phyloP scores from a whole-genome alignment of 1,140 invertebrate genomes.

The Melitaea cinxia region DNA sequence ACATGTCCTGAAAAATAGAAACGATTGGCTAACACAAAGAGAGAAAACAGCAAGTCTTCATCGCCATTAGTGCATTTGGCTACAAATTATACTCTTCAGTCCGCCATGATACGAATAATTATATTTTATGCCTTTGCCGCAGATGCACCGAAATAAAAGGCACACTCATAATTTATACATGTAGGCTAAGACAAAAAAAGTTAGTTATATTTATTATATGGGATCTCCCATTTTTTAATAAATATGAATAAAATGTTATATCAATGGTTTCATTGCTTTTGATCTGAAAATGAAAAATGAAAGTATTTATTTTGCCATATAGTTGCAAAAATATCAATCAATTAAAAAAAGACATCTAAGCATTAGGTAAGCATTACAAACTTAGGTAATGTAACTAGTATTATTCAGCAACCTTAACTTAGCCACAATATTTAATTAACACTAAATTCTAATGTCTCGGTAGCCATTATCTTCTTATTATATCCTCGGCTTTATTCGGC shows the following conservation, averaged over 20 bases:
- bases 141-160: constrained; percentile 9
- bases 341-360: too few relatives aligned
- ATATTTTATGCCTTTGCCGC: neutral
- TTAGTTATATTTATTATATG: neutral
- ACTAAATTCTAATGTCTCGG: too few relatives aligned
- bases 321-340: too few relatives aligned
- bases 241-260: too few relatives aligned
- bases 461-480: too few relatives aligned
- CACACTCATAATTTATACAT: constrained; percentile 4
- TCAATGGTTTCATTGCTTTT: neutral
- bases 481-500: too few relatives aligned
- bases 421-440: too few relatives aligned
- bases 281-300: neutral
- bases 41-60: neutral
- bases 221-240: neutral
- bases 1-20: neutral
- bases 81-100: constrained; percentile 6
- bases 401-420: too few relatives aligned
- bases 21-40: neutral
- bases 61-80: constrained; percentile 12
- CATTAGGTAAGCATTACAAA: too few relatives aligned
- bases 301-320: too few relatives aligned
- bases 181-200: neutral
- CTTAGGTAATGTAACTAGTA: too few relatives aligned
- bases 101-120: constrained; percentile 8